phyloP scores from a whole-genome alignment of 2,113 vertebrate genomes.

The Macrotus californicus region DNA sequence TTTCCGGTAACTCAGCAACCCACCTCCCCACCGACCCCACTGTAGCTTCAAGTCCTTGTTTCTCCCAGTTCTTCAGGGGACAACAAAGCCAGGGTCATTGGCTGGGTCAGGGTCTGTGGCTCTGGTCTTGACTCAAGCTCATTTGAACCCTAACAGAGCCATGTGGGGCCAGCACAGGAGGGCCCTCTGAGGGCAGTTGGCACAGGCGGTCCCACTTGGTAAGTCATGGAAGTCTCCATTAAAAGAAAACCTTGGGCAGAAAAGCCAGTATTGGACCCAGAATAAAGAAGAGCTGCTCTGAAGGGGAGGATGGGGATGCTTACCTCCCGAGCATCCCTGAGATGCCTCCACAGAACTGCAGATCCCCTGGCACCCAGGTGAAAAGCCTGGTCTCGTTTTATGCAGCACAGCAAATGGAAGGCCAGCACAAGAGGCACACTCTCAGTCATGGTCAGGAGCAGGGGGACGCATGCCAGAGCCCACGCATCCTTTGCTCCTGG shows the following conservation, averaged over 20 bases:
- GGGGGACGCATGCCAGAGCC: not conserved
- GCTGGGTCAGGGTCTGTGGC: not conserved
- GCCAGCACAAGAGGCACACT: not conserved
- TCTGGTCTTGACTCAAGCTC: not conserved
- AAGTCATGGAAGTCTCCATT: not conserved
- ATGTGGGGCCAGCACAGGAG: not conserved
- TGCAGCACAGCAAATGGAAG: not conserved
- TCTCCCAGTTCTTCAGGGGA: not conserved
- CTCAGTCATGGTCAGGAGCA: not conserved
- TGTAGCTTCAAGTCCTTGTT: not conserved
- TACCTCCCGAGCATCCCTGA: not conserved
- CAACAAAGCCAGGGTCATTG: not conserved
- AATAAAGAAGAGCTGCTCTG: not conserved
- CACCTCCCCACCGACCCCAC: not conserved
- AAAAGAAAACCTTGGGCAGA: not conserved
- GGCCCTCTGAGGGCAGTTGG: not conserved
- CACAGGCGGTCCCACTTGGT: too few species aligned
- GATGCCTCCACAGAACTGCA: not conserved
- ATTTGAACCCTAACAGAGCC: not conserved
- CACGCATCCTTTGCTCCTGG: not conserved
- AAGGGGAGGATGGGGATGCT: not conserved
- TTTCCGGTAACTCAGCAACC: not conserved
- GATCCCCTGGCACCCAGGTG: not conserved
- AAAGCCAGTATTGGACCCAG: not conserved
- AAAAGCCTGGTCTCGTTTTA: not conserved